A percentile compares a stretch with the other conserved stretches of the same genome.
Evolutionary conservation across 2,113 vertebrate genomes (phyloP).

Genomic region (Rutilus rutilus): DNA sequence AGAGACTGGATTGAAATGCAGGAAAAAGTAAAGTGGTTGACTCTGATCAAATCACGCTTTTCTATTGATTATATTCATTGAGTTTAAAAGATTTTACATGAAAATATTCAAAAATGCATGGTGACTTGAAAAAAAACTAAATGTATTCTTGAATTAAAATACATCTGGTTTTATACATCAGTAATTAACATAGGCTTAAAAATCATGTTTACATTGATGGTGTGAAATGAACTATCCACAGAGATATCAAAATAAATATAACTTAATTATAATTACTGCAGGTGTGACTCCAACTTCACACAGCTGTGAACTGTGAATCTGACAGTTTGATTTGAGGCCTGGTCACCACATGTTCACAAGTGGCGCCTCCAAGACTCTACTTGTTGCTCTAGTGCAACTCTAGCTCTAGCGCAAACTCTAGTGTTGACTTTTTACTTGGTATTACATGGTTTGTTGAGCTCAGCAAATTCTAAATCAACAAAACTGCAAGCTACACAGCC

Average conservation of each 20-base stretch:
- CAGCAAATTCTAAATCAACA: neutral
- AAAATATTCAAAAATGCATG: neutral
- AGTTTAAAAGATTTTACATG: too few relatives aligned
- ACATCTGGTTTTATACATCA: neutral
- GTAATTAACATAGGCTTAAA: neutral
- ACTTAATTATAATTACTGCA: neutral
- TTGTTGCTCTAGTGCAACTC: too few relatives aligned
- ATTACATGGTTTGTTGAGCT: too few relatives aligned
- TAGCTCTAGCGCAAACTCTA: too few relatives aligned
- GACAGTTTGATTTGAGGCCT: too few relatives aligned
- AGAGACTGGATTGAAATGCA: constrained; percentile 69
- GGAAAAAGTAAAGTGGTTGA: constrained; percentile 61
- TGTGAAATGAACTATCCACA: neutral
- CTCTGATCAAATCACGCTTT: too few relatives aligned
- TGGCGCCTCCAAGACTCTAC: too few relatives aligned
- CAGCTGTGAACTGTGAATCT: neutral
- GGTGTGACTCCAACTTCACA: neutral
- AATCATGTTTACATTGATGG: neutral
- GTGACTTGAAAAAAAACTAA: neutral
- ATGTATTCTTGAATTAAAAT: neutral
- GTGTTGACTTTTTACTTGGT: too few relatives aligned
- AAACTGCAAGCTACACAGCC: neutral
- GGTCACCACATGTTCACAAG: too few relatives aligned
- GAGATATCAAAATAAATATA: neutral
- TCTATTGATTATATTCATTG: too few relatives aligned